phyloP scores from a whole-genome alignment of 2,113 vertebrate genomes.

The Gymnorhina tibicen region DNA sequence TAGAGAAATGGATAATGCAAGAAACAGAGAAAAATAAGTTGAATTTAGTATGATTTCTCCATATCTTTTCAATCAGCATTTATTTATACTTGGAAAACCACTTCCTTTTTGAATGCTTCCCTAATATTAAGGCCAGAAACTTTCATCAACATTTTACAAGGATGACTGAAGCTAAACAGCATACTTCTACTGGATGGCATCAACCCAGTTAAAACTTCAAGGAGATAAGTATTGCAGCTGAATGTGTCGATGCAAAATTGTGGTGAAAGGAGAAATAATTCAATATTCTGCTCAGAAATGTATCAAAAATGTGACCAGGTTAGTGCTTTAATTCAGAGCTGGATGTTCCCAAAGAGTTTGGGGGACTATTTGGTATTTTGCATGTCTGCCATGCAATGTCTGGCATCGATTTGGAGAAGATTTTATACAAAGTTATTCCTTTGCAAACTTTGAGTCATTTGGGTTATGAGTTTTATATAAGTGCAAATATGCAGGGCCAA shows the following conservation, averaged over 20 bases:
- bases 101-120: constrained; percentile 25
- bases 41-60: background rate
- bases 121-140: background rate
- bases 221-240: background rate
- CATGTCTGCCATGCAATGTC: background rate
- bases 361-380: background rate
- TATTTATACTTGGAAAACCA: constrained; percentile 37
- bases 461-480: background rate
- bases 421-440: background rate
- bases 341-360: background rate
- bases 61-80: constrained; percentile 33
- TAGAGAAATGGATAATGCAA: background rate
- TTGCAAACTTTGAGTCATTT: background rate
- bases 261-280: background rate
- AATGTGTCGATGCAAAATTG: background rate
- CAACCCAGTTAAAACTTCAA: background rate
- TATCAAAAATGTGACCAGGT: background rate
- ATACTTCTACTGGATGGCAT: background rate
- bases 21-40: background rate
- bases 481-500: background rate
- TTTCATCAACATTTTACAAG: constrained; percentile 28
- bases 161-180: constrained; percentile 22
- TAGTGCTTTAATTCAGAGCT: background rate
- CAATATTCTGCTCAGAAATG: background rate
- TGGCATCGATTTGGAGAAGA: background rate